phyloP scores from a whole-genome alignment of 2,888 invertebrate genomes.

The Calliopum simillimum region DNA sequence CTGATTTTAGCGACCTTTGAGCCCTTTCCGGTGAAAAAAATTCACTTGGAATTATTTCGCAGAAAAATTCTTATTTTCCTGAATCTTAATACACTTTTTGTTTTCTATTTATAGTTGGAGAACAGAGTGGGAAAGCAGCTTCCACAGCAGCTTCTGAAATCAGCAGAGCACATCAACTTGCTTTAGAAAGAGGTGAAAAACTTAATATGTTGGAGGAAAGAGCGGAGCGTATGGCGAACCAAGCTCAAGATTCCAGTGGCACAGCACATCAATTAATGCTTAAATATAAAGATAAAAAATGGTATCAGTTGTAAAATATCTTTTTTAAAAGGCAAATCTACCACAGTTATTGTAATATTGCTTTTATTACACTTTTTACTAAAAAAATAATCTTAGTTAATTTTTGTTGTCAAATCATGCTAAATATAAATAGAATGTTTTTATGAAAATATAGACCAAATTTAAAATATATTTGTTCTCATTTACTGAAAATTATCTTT shows the following conservation, averaged over 20 bases:
- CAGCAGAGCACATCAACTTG: constrained; percentile 84
- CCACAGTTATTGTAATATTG: constrained; percentile 67
- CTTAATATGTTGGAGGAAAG: constrained; percentile 90
- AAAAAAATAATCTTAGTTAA: constrained; percentile 66
- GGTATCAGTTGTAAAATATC: constrained; percentile 94
- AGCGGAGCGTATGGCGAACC: constrained; percentile 90
- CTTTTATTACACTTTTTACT: constrained; percentile 67
- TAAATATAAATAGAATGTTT: constrained; percentile 63
- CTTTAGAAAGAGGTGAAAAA: constrained; percentile 95
- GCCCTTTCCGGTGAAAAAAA: too few species aligned
- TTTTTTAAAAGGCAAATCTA: constrained; percentile 65
- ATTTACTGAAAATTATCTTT: constrained; percentile 1
- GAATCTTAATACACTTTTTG: background rate
- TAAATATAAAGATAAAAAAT: constrained; percentile 99
- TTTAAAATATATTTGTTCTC: background rate
- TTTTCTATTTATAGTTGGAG: constrained; percentile 80
- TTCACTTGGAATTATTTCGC: too few species aligned
- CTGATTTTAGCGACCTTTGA: too few species aligned
- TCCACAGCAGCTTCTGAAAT: constrained; percentile 79
- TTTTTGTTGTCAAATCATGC: constrained; percentile 66
- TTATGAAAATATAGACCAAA: constrained; percentile 50
- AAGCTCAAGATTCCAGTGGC: constrained; percentile 87
- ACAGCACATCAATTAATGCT: constrained; percentile 94
- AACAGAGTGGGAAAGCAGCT: constrained; percentile 89
- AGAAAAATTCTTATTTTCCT: background rate